Evolutionary conservation across 2,797 vertebrate species (phyloP).

Genomic region (Lutjanus campechanus): DNA sequence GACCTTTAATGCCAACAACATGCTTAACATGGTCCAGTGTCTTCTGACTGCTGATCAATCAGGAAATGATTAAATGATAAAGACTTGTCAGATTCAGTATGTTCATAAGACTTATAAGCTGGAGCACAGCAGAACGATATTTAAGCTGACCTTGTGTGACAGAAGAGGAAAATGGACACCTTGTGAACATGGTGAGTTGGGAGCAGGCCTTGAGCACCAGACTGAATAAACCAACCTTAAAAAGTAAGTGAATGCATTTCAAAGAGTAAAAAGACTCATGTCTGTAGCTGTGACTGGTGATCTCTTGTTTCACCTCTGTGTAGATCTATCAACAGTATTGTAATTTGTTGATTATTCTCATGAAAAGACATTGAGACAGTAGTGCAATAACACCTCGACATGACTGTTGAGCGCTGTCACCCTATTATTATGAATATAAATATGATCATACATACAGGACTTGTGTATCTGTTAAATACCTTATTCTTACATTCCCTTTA

Average conservation of each 20-base stretch:
- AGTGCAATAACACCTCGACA: constrained; percentile 84
- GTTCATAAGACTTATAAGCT: too few relatives aligned
- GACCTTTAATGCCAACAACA: too few relatives aligned
- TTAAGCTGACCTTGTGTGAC: too few relatives aligned
- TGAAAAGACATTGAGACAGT: constrained; percentile 82
- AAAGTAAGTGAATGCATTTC: constrained; percentile 68
- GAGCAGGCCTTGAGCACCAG: background rate
- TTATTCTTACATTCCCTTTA: constrained; percentile 72
- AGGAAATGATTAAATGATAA: too few relatives aligned
- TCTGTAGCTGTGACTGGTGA: constrained; percentile 83
- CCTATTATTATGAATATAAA: constrained; percentile 65
- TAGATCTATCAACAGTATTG: constrained; percentile 81
- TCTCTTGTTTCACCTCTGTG: constrained; percentile 80
- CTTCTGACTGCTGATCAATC: too few relatives aligned
- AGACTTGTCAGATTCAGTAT: too few relatives aligned
- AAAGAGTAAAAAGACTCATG: constrained; percentile 52
- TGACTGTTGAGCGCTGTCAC: constrained; percentile 76
- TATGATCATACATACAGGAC: constrained; percentile 66
- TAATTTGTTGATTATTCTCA: constrained; percentile 82
- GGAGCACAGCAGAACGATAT: too few relatives aligned
- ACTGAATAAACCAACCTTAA: constrained; percentile 21
- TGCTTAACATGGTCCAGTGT: too few relatives aligned
- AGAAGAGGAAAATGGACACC: too few relatives aligned
- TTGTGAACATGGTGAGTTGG: background rate
- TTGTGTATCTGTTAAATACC: constrained; percentile 69